These are phyloP conservation scores for Neoscelio sp. DNA, from an alignment of 2,888 invertebrate species.

Conservation along the genomic window DNA sequence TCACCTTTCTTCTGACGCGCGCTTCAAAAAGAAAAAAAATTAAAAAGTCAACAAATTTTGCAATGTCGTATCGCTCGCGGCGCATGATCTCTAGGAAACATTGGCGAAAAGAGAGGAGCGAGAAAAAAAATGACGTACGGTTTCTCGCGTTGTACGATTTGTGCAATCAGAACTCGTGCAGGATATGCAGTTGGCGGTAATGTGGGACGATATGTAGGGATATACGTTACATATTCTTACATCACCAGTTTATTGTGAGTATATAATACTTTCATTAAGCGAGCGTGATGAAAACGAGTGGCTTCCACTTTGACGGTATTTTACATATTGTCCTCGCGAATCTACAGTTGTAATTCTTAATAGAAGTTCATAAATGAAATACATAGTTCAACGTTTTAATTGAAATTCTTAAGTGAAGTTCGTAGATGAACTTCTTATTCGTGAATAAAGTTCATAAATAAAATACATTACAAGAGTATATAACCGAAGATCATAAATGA, in stretches of 20 bases:
- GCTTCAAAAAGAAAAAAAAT: conserved; percentile 30
- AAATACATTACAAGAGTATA: too few relatives aligned
- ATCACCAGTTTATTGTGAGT: conserved; percentile 77
- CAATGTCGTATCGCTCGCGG: conserved; percentile 61
- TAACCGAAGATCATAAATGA: too few relatives aligned
- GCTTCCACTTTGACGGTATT: conserved; percentile 47
- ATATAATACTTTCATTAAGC: conserved; percentile 73
- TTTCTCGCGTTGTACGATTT: conserved; percentile 72
- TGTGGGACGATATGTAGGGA: conserved; percentile 77
- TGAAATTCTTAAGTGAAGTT: too few relatives aligned
- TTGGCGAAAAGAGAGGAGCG: conserved; percentile 25
- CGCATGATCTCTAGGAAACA: conserved; percentile 14
- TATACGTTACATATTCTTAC: conserved; percentile 77
- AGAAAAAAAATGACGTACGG: conserved; percentile 63
- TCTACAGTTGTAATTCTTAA: too few relatives aligned
- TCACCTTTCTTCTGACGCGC: conserved; percentile 62
- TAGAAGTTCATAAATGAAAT: too few relatives aligned
- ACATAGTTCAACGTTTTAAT: too few relatives aligned
- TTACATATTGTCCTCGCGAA: conserved; percentile 43
- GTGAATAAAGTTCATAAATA: too few relatives aligned
- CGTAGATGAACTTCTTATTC: too few relatives aligned
- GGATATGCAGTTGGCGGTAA: conserved; percentile 77
- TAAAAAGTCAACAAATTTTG: conserved; percentile 63
- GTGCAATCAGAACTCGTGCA: conserved; percentile 80
- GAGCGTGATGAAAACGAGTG: conserved; percentile 51